phyloP scores from a whole-genome alignment of 2,113 vertebrate genomes.

The Ascaphus truei region DNA sequence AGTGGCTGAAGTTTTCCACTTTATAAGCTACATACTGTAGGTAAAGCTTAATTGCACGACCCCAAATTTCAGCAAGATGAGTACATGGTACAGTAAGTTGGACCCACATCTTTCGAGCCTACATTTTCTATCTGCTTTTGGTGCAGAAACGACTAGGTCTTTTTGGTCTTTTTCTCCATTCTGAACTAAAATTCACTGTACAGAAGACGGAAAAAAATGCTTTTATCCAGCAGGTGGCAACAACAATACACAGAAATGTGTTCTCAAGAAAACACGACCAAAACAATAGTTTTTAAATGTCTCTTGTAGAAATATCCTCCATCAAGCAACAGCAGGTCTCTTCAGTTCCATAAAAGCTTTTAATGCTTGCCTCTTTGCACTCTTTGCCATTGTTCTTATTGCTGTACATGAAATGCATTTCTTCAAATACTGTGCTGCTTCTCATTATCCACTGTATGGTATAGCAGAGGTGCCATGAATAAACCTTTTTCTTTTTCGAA shows the following conservation, averaged over 20 bases:
- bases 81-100: no score
- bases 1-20: no score
- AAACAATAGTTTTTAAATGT: background rate
- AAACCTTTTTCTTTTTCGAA: background rate
- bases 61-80: no score
- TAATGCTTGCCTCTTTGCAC: conserved; percentile 16
- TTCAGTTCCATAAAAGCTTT: conserved; percentile 13
- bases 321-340: conserved; percentile 30
- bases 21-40: no score
- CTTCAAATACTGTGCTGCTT: background rate
- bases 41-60: no score
- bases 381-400: background rate
- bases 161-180: no score
- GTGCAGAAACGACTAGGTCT: no score
- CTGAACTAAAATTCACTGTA: no score
- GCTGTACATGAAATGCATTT: background rate
- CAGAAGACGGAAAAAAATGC: no score
- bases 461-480: background rate
- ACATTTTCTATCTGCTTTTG: no score
- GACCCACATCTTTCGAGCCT: no score
- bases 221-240: conserved; percentile 72
- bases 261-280: background rate
- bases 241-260: conserved; percentile 14
- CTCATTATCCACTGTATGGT: background rate
- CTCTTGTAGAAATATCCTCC: conserved; percentile 31